Percentiles rank a stretch among this genome's conserved stretches.
Evolutionary conservation across 2,797 vertebrate genomes (phyloP).

Genomic region (Nasua narica): DNA sequence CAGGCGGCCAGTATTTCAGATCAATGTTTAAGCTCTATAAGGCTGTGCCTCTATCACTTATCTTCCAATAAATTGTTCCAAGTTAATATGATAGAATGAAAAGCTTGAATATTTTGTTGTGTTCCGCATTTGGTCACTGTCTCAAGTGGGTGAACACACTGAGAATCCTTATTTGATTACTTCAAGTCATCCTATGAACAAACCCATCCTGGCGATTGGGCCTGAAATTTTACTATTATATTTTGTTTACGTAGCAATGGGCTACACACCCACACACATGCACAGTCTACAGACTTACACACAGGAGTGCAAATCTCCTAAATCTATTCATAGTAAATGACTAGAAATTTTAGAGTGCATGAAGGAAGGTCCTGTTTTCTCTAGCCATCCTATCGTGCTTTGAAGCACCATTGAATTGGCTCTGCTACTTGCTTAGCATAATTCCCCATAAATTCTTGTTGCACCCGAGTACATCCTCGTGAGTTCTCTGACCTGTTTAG

Average conservation of each 20-base stretch:
- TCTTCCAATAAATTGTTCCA: background rate
- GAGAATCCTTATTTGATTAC: background rate
- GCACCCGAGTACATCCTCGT: background rate
- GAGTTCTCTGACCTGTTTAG: background rate
- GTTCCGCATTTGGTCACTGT: background rate
- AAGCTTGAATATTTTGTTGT: background rate
- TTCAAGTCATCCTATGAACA: background rate
- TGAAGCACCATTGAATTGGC: background rate
- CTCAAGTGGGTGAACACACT: background rate
- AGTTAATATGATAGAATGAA: background rate
- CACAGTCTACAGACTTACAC: background rate
- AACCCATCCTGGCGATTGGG: background rate
- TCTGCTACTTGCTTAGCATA: background rate
- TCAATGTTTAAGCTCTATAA: background rate
- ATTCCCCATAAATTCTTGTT: background rate
- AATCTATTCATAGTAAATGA: background rate
- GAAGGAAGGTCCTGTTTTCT: background rate
- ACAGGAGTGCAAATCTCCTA: background rate
- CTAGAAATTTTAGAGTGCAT: background rate
- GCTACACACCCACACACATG: background rate
- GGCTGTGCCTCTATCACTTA: background rate
- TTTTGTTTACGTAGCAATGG: background rate
- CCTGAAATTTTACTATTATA: background rate
- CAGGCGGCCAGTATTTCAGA: background rate
- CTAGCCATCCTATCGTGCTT: background rate